These are phyloP conservation scores for Tragelaphus imberbis DNA, from an alignment of 2,113 vertebrate genomes.

Conservation along the genomic window DNA sequence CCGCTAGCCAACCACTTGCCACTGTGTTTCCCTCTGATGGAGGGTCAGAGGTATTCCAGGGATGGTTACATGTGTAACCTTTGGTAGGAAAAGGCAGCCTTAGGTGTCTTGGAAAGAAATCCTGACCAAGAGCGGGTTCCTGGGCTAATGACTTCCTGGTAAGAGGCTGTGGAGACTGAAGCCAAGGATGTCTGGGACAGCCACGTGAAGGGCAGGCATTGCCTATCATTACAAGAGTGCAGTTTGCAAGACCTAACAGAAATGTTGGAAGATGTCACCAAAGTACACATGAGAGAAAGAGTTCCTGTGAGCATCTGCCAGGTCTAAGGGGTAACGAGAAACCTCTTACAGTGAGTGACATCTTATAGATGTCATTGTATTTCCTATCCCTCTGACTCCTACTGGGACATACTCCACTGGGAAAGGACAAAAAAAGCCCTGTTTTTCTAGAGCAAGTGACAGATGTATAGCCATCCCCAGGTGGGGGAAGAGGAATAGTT, in stretches of 20 bases:
- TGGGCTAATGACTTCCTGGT: not conserved
- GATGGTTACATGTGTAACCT: not conserved
- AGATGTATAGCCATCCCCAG: not conserved
- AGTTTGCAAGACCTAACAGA: not conserved
- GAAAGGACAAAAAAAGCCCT: not conserved
- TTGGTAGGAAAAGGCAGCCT: not conserved
- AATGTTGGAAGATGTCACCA: not conserved
- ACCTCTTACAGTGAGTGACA: not conserved
- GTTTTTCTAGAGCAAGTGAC: not conserved
- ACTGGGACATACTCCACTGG: not conserved
- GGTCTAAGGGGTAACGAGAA: not conserved
- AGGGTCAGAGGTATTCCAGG: not conserved
- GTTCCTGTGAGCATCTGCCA: not conserved
- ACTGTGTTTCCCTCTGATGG: not conserved
- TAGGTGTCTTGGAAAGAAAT: not conserved
- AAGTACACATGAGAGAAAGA: not conserved
- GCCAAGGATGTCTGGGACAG: not conserved
- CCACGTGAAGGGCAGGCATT: not conserved
- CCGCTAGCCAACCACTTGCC: not conserved
- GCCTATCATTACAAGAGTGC: not conserved
- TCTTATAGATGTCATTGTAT: not conserved
- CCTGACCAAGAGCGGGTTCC: not conserved
- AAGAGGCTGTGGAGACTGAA: not conserved
- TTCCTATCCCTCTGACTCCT: not conserved
- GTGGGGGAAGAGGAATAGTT: not conserved